Conservation (phyloP, 2,888 invertebrate genomes). For the Cephus runcator region DNA sequence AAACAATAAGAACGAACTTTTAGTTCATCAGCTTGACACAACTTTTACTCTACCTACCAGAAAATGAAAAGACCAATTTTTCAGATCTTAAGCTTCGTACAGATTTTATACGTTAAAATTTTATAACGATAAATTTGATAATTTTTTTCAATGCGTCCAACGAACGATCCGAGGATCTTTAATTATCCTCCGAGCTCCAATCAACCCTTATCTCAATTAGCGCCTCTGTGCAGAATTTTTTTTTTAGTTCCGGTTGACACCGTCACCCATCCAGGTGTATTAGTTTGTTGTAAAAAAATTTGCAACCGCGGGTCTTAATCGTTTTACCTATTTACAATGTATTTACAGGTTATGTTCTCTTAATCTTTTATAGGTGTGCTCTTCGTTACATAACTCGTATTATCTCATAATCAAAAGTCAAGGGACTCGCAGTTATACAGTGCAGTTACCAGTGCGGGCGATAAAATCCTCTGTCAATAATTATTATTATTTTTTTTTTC, state of each 20-base stretch:
- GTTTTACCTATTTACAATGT: constrained; percentile 28
- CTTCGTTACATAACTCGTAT: background rate
- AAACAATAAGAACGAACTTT: background rate
- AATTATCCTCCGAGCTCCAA: background rate
- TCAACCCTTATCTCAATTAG: background rate
- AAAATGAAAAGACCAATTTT: background rate
- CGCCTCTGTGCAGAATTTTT: background rate
- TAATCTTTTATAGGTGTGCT: background rate
- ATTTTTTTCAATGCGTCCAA: background rate
- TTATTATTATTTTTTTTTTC: background rate
- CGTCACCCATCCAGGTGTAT: constrained; percentile 9
- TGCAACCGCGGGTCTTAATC: constrained; percentile 9
- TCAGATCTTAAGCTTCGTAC: background rate
- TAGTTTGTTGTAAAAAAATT: constrained; percentile 22
- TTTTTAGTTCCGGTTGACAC: background rate
- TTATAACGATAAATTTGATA: background rate
- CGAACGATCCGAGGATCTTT: background rate
- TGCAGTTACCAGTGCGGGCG: background rate
- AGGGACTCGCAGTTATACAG: background rate
- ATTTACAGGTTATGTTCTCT: constrained; percentile 27
- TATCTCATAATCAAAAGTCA: background rate
- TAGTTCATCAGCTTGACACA: background rate
- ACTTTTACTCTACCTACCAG: background rate
- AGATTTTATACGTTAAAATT: background rate
- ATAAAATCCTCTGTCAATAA: background rate